These are phyloP conservation scores for Tamias sibiricus DNA, from an alignment of 2,113 vertebrate species.

Conservation along the genomic window DNA sequence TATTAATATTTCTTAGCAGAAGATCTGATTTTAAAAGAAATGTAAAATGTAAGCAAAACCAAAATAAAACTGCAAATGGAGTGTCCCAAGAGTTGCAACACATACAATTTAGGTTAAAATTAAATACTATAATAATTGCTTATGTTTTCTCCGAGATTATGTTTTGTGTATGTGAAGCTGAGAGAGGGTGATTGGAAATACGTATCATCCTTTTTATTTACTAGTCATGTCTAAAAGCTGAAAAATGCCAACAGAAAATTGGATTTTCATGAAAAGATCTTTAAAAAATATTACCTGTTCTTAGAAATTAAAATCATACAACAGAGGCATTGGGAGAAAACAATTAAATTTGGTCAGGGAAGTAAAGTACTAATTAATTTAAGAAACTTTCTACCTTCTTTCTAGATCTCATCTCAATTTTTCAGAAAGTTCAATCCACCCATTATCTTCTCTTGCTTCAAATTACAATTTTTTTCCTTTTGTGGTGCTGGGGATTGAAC, in stretches of 20 bases:
- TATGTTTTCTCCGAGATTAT: not conserved
- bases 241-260: not conserved
- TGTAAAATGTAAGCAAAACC: not conserved
- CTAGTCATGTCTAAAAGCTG: not conserved
- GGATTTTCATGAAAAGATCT: not conserved
- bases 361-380: not conserved
- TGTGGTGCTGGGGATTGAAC: too few species aligned
- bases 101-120: not conserved
- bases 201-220: not conserved
- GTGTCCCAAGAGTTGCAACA: not conserved
- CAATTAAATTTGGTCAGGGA: not conserved
- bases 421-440: not conserved
- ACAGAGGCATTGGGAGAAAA: not conserved
- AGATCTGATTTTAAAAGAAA: not conserved
- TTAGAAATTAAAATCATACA: not conserved
- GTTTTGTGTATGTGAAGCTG: not conserved
- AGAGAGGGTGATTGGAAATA: not conserved
- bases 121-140: not conserved
- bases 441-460: not conserved
- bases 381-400: not conserved
- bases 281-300: not conserved
- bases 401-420: constrained; percentile 19
- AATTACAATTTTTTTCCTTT: too few species aligned
- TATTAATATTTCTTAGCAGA: not conserved
- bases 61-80: not conserved